Evolutionary conservation across 2,113 vertebrate species (phyloP).

Genomic region (Crotalus horridus): DNA sequence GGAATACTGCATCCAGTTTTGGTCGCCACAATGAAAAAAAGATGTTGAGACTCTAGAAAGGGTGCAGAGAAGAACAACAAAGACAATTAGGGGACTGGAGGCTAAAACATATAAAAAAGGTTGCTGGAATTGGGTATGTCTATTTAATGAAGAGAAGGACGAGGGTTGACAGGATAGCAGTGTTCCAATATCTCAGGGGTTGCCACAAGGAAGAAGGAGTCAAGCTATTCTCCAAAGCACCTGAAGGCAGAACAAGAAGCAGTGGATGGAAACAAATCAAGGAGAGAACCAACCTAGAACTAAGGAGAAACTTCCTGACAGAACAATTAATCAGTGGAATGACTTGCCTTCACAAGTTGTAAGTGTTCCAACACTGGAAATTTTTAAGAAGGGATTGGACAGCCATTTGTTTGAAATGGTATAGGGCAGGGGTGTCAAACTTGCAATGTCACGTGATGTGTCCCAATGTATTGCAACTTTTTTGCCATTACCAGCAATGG

Average conservation of each 20-base stretch:
- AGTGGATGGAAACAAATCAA: not conserved
- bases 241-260: not conserved
- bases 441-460: no score
- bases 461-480: no score
- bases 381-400: not conserved
- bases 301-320: not conserved
- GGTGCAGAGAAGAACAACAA: not conserved
- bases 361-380: not conserved
- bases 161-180: not conserved
- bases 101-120: not conserved
- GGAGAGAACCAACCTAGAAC: not conserved
- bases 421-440: not conserved
- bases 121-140: not conserved
- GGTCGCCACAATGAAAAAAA: not conserved
- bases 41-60: not conserved
- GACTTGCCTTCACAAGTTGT: not conserved
- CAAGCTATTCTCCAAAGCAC: not conserved
- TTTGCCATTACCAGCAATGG: no score
- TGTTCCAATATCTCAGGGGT: not conserved
- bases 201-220: not conserved
- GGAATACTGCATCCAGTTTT: not conserved
- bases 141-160: not conserved
- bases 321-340: not conserved
- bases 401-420: not conserved
- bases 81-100: not conserved